Base-by-base conservation (phyloP, 2,113 vertebrate genomes). In the Terrapene triunguis region DNA sequence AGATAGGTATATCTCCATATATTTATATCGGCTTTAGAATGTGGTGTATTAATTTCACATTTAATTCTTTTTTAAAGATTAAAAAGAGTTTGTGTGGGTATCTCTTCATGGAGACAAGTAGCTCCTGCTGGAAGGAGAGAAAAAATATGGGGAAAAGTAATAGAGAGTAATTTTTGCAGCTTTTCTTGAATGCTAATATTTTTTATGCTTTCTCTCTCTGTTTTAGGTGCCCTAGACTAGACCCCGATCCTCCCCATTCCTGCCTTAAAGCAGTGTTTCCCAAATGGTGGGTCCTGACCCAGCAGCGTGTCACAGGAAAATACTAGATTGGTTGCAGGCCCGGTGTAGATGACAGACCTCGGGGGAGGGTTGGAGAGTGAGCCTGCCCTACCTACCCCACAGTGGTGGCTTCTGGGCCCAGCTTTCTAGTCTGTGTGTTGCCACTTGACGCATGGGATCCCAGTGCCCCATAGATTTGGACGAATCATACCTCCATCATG, bases 51-150 rank as follows among this genome's bases (percentile, higher is more conserved):
- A 27, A 42, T 78, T 47, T 78, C 42, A 83, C 54, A 8, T 74
- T 89, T 93, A 47, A 83, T 80, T 87, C 94, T 95, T 78, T n/a
- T 94, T 96, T 95, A 92, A 48, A 72, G 57, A 82, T 90, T 90
- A 92, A 92, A 93, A 93, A 57, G 16, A 94, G 38, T 80, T 25
- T 4, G 16, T 8, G 44, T 62, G 92, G 53, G 84, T 84, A 90
- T 82, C 29, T 38, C 89, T 62, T 5, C 50, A 84, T 4, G 32
- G 48, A 54, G 12, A 44, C 86, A 74, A 59, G 51, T 86, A 9
- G 74, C 83, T 93, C 35, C 35, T 76, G 38, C 12, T 89, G 78
- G 87, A 65, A 84, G 92, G 92, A 27, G 24, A 84, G 25, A 57
- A 72, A 50, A 87, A 42, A 84, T 93, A 87, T 3, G 29, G 6